These are phyloP conservation scores for Agonum fuliginosum DNA, from an alignment of 2,888 invertebrate genomes.

Conservation along the genomic window DNA sequence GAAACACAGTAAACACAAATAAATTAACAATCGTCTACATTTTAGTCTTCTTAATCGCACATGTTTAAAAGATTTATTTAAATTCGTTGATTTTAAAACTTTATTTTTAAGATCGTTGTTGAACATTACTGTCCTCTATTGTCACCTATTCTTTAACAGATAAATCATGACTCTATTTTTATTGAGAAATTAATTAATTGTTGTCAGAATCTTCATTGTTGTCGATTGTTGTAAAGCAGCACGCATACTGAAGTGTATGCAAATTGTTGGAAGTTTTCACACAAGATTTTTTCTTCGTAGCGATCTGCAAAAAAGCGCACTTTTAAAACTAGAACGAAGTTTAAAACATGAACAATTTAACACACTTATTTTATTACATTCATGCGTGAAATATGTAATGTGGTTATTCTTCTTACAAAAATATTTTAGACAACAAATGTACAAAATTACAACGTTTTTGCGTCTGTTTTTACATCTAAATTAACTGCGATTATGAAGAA, in stretches of 20 bases:
- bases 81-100: constrained; percentile 40
- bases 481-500: constrained; percentile 4
- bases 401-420: constrained; percentile 31
- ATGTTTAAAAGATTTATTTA: constrained; percentile 15
- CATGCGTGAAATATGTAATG: constrained; percentile 37
- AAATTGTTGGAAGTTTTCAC: constrained; percentile 15
- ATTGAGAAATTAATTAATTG: constrained; percentile 28
- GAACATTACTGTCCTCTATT: constrained; percentile 20
- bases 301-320: constrained; percentile 40
- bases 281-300: constrained; percentile 17
- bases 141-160: constrained; percentile 27
- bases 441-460: too few species aligned
- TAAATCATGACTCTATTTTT: constrained; percentile 38
- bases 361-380: constrained; percentile 36
- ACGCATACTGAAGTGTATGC: constrained; percentile 5
- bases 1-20: constrained; percentile 25
- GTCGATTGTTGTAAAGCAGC: not conserved
- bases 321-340: constrained; percentile 47
- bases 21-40: constrained; percentile 20
- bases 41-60: constrained; percentile 24
- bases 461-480: too few species aligned
- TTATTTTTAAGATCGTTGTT: constrained; percentile 45
- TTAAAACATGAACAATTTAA: constrained; percentile 38
- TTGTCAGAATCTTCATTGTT: constrained; percentile 11
- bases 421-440: too few species aligned